phyloP scores from a whole-genome alignment of 2,113 vertebrate species.

The Hiodon tergisus region DNA sequence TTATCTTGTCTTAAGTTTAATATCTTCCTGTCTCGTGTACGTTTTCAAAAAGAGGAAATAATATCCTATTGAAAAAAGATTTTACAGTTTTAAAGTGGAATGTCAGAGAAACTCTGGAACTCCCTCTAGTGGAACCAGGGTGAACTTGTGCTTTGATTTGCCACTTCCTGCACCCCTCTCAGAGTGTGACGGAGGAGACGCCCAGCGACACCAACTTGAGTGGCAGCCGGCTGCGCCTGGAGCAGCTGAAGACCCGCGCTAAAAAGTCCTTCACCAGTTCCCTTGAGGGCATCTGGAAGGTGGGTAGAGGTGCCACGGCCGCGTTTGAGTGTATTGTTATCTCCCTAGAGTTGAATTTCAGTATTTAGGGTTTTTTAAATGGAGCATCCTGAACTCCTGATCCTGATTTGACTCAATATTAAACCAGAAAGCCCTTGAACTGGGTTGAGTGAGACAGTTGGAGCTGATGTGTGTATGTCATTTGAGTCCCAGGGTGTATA shows the following conservation, averaged over 20 bases:
- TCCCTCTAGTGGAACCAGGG: background rate
- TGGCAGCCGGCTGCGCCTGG: conserved; percentile 75
- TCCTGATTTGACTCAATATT: too few relatives aligned
- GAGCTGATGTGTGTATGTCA: too few relatives aligned
- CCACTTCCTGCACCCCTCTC: conserved; percentile 14
- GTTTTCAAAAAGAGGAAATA: too few relatives aligned
- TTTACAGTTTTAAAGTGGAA: background rate
- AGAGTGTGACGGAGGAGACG: conserved; percentile 50
- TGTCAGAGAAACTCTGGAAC: background rate
- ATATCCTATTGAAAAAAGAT: too few relatives aligned
- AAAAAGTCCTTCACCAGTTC: conserved; percentile 90
- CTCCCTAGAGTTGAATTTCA: too few relatives aligned
- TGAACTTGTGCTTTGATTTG: background rate
- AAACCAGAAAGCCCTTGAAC: too few relatives aligned
- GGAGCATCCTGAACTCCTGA: too few relatives aligned
- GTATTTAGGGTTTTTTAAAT: too few relatives aligned
- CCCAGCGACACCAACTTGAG: conserved; percentile 63
- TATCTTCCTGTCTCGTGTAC: too few relatives aligned
- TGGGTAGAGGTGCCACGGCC: conserved; percentile 20
- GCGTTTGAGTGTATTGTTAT: too few relatives aligned
- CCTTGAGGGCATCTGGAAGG: conserved; percentile 83
- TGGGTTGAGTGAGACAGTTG: too few relatives aligned
- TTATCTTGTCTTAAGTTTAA: too few relatives aligned
- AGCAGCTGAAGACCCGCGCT: conserved; percentile 82
- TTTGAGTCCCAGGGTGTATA: background rate